Base-by-base conservation (phyloP, 1,140 invertebrate genomes). In the Lycorma delicatula region DNA sequence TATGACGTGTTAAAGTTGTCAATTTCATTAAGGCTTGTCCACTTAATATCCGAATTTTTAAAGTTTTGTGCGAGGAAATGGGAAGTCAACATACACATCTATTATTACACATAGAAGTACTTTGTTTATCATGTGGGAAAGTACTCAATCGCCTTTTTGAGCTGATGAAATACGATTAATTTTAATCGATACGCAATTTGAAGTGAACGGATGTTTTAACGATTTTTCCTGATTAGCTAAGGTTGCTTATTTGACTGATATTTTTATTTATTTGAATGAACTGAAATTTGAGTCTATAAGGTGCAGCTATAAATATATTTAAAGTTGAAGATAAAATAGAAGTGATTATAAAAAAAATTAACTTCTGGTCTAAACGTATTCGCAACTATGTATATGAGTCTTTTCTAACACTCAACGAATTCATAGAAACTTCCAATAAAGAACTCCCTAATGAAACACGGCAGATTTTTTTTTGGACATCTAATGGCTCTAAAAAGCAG, bases 231-330 rank as follows among this genome's bases (percentile, higher is more conserved):
- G 26, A 55, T 28, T 59, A 47, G 46, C 60, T 47, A 65, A 63
- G 54, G 47, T 64, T 53, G 63, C 60, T 56, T 67, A 66, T 59
- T 59, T 66, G 29, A 59, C 58, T 56, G 59, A 68, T 63, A 60
- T 68, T 51, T 66, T 64, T 64, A 48, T 63, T 29, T 64, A 64
- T 63, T 46, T 66, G 50, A 66, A 69, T 59, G 60, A 60, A 54
- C 59, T 65, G 23, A 66, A n/a, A 64, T 59, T 47, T 51, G 54
- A 60, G 26, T 63, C 60, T 68, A 31, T 63, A 68, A 65, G 65
- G 60, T 62, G 55, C 65, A 28, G 65, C 61, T 50, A 64, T 58
- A 49, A 60, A 63, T 52, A 61, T 66, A 54, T 62, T 67, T 49
- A 58, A 64, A 62, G 61, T 67, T 16, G 59, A 56, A 44, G 62